Percentiles rank a stretch among this genome's conserved stretches.
phyloP scores from a whole-genome alignment of 1,140 invertebrate genomes.

The Forficula auricularia region DNA sequence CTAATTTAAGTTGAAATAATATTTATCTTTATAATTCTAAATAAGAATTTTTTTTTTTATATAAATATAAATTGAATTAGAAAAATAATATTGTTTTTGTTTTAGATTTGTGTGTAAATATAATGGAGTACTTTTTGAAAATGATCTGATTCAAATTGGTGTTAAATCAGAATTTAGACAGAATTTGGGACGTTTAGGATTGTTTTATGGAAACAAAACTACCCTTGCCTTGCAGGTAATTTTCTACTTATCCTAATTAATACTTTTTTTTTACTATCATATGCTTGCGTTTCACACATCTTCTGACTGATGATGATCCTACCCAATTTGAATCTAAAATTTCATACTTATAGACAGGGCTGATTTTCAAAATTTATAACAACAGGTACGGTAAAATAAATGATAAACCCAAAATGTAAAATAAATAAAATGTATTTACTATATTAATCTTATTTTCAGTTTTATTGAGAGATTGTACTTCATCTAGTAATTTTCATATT shows the following conservation, averaged over 20 bases:
- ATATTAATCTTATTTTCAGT: too few species aligned
- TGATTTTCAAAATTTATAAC: too few species aligned
- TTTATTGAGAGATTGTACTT: too few species aligned
- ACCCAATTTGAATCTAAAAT: too few species aligned
- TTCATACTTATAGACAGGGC: too few species aligned
- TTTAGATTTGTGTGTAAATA: conserved; percentile 88
- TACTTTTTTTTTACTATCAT: conserved; percentile 2
- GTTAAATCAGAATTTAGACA: conserved; percentile 92
- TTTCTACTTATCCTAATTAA: conserved; percentile 11
- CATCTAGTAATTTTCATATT: too few species aligned
- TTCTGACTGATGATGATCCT: too few species aligned
- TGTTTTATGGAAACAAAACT: conserved; percentile 99
- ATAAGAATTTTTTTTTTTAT: conserved; percentile 5
- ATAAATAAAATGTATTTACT: too few species aligned
- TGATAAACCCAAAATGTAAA: too few species aligned
- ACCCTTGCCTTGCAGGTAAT: conserved; percentile 52
- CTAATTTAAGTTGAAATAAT: conserved; percentile 1
- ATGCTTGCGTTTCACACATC: too few species aligned
- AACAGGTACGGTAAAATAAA: too few species aligned
- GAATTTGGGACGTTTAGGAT: conserved; percentile 82
- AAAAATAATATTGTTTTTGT: conserved; percentile 15
- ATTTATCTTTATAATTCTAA: conserved; percentile 3
- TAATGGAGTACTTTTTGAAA: conserved; percentile 95
- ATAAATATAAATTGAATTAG: conserved; percentile 9
- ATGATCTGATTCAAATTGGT: conserved; percentile 94